Conservation (phyloP, 2,888 invertebrate genomes). For the Monopis laevigella region DNA sequence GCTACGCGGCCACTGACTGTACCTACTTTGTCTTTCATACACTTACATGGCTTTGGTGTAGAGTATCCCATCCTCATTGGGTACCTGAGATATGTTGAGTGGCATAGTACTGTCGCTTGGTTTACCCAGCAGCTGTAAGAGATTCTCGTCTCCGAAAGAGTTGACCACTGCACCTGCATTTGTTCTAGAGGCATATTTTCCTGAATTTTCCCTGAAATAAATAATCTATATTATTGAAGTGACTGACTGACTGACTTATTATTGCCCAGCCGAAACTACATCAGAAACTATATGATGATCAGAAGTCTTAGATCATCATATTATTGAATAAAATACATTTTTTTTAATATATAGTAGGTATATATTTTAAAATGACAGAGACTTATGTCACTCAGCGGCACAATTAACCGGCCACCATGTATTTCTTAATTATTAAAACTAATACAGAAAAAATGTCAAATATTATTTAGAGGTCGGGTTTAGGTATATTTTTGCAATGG, state of each 20-base stretch:
- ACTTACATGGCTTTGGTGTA: constrained; percentile 62
- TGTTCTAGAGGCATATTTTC: constrained; percentile 48
- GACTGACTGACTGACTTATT: background rate
- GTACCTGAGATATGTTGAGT: constrained; percentile 49
- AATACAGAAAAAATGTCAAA: too few species aligned
- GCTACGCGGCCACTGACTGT: too few species aligned
- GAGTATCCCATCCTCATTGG: constrained; percentile 53
- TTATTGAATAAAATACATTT: too few species aligned
- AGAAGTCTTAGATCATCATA: background rate
- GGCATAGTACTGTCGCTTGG: constrained; percentile 31
- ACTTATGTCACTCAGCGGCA: too few species aligned
- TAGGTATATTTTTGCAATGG: too few species aligned
- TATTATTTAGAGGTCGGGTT: too few species aligned
- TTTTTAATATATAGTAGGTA: too few species aligned
- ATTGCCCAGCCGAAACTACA: background rate
- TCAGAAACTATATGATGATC: background rate
- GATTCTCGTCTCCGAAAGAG: constrained; percentile 65
- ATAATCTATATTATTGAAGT: background rate
- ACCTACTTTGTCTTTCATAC: too few species aligned
- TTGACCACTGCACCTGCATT: constrained; percentile 72
- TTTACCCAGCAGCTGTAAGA: constrained; percentile 29
- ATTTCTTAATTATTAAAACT: too few species aligned
- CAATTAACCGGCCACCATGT: too few species aligned
- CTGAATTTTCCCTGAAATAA: constrained; percentile 41
- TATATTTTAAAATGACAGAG: too few species aligned